Conservation (phyloP, 2,888 invertebrate species). For the Trachelus tabidus region DNA sequence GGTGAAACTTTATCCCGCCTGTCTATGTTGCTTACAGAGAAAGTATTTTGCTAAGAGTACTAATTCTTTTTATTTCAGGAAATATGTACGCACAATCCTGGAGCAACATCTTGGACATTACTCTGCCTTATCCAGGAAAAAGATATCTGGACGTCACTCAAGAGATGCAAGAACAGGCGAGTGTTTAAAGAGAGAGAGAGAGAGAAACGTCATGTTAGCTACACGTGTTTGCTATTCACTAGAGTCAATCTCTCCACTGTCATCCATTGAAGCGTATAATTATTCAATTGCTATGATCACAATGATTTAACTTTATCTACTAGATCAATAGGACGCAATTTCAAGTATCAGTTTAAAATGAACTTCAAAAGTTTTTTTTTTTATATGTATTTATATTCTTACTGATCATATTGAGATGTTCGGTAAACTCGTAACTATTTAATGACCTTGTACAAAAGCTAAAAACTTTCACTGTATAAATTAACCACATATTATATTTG, state of each 20-base stretch:
- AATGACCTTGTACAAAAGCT: neutral
- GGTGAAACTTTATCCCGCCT: neutral
- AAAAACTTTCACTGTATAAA: neutral
- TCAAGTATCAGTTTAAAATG: neutral
- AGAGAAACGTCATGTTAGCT: neutral
- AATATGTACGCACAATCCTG: constrained; percentile 94
- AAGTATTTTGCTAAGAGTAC: neutral
- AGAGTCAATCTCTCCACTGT: neutral
- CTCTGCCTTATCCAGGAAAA: constrained; percentile 88
- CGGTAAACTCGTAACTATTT: neutral
- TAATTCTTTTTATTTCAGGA: constrained; percentile 63
- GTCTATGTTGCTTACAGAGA: neutral
- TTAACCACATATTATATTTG: neutral
- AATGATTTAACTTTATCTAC: neutral
- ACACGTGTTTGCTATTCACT: neutral
- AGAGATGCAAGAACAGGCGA: constrained; percentile 81
- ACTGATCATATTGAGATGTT: neutral
- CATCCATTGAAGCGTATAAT: neutral
- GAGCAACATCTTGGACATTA: constrained; percentile 83
- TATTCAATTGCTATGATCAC: neutral
- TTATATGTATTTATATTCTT: neutral
- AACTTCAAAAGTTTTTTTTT: neutral
- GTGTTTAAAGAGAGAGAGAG: neutral
- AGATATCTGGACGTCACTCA: constrained; percentile 85
- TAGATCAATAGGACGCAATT: neutral